phyloP scores from a whole-genome alignment of 2,797 vertebrate species.

The Fundulus diaphanus region DNA sequence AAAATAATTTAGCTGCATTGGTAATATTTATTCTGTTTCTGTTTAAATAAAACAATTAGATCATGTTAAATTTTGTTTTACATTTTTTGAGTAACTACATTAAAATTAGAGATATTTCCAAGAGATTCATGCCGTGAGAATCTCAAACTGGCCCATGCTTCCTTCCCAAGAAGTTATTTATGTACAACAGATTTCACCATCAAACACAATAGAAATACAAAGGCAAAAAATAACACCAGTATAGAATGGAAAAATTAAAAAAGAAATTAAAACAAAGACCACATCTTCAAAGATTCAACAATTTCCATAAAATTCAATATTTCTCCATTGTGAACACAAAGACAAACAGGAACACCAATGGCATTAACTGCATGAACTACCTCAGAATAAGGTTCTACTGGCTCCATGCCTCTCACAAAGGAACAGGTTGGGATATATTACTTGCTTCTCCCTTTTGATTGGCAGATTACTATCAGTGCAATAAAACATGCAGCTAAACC shows the following conservation, averaged over 20 bases:
- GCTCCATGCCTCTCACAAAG: not conserved
- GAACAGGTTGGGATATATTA: not conserved
- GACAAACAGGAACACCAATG: not conserved
- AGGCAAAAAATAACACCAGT: not conserved
- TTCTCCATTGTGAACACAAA: not conserved
- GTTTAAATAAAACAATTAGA: not conserved
- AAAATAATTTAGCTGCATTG: not conserved
- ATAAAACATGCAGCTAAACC: not conserved
- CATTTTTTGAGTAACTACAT: not conserved
- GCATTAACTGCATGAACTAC: constrained; percentile 6
- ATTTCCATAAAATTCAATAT: not conserved
- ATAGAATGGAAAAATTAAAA: not conserved
- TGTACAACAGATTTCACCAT: not conserved
- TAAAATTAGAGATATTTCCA: not conserved
- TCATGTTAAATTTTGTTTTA: not conserved
- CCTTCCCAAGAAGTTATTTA: not conserved
- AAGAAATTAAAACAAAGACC: not conserved
- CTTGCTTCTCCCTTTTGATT: not conserved
- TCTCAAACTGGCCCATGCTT: not conserved
- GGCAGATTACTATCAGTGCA: not conserved
- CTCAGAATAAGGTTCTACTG: not conserved
- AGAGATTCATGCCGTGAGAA: not conserved
- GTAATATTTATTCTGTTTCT: not conserved
- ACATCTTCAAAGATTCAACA: not conserved
- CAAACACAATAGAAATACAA: too few species aligned